phyloP scores from a whole-genome alignment of 2,888 invertebrate species.

The Nebria salina region DNA sequence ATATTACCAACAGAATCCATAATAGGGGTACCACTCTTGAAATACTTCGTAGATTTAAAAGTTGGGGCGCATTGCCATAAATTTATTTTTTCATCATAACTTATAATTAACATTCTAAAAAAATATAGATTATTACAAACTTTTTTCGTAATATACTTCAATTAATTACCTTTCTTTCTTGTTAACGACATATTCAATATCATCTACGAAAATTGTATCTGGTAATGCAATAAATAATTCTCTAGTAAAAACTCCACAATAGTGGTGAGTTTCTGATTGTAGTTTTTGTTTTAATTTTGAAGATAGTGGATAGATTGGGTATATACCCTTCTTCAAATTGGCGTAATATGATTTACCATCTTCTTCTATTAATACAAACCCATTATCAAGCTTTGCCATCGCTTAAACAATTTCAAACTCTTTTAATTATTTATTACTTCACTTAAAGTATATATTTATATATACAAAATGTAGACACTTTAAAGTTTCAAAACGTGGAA shows the following conservation, averaged over 20 bases:
- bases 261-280: conserved; percentile 60
- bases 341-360: not conserved
- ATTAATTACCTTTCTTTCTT: conserved; percentile 56
- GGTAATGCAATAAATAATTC: conserved; percentile 61
- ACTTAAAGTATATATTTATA: too few species aligned
- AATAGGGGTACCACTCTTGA: conserved; percentile 62
- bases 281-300: conserved; percentile 11
- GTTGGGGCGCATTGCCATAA: conserved; percentile 64
- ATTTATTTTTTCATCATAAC: conserved; percentile 62
- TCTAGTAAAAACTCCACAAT: conserved; percentile 63
- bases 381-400: not conserved
- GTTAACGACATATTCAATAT: conserved; percentile 62
- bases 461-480: too few species aligned
- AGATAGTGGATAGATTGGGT: conserved; percentile 18
- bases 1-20: conserved; percentile 59
- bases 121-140: not conserved
- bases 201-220: conserved; percentile 62
- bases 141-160: not conserved
- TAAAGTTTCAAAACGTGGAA: too few species aligned
- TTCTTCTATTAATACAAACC: not conserved
- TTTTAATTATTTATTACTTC: too few species aligned
- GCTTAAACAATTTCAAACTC: not conserved
- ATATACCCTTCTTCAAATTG: not conserved
- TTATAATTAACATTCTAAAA: conserved; percentile 59
- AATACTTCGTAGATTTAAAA: conserved; percentile 63